Conservation (phyloP, 2,888 invertebrate species). For the Bellardia bayeri region DNA sequence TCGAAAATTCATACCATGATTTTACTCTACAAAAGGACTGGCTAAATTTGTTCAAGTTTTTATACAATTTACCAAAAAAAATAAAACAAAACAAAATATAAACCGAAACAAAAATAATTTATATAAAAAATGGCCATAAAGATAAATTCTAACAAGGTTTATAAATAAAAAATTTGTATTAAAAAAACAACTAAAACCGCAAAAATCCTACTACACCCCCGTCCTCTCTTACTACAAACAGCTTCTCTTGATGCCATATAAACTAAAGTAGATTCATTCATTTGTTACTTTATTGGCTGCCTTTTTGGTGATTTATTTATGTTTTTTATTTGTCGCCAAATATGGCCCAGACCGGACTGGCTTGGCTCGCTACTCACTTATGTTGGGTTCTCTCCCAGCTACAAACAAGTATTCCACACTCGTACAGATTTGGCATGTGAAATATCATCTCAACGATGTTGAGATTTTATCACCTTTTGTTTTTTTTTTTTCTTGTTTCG, state of each 20-base stretch:
- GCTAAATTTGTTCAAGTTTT: neutral
- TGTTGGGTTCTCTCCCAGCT: conserved; percentile 18
- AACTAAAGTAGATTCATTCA: conserved; percentile 55
- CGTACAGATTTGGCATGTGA: conserved; percentile 60
- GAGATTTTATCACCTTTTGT: conserved; percentile 68
- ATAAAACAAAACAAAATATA: conserved; percentile 9
- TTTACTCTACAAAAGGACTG: neutral
- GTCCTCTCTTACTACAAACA: conserved; percentile 4
- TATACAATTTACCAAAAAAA: neutral
- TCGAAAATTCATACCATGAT: neutral
- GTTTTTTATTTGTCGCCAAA: conserved; percentile 58
- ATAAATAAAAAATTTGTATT: conserved; percentile 52
- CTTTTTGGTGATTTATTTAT: conserved; percentile 69
- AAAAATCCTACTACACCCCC: conserved; percentile 14
- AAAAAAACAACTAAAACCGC: neutral
- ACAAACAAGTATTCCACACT: conserved; percentile 29
- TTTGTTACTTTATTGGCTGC: conserved; percentile 57
- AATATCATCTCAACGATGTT: conserved; percentile 71
- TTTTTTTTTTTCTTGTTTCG: conserved; percentile 21
- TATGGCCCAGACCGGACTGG: conserved; percentile 20
- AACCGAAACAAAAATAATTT: conserved; percentile 8
- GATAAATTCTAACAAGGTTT: conserved; percentile 72
- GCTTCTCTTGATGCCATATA: conserved; percentile 1
- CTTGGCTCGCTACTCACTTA: neutral
- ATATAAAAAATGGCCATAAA: conserved; percentile 67